Evolutionary conservation across 2,797 vertebrate genomes (phyloP).

Genomic region (Xiphophorus birchmanni): DNA sequence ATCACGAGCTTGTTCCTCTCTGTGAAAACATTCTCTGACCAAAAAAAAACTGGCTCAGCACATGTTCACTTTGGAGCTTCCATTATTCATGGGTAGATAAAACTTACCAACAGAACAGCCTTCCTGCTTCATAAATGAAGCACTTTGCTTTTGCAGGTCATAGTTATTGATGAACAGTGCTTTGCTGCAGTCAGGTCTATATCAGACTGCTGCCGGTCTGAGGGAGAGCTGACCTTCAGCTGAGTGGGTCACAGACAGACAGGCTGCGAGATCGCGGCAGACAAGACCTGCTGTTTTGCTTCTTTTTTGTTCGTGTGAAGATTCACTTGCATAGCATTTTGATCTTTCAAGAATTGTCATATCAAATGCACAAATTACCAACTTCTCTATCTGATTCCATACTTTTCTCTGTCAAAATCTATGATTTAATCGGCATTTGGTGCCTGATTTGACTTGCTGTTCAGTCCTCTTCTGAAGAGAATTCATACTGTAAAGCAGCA

Average conservation of each 20-base stretch:
- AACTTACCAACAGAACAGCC: not conserved
- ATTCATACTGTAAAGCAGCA: not conserved
- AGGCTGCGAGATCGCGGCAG: not conserved
- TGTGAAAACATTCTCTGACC: not conserved
- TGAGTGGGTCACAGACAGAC: constrained; percentile 1
- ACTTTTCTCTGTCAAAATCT: not conserved
- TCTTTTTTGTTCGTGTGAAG: not conserved
- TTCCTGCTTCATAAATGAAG: not conserved
- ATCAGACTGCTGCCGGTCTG: not conserved
- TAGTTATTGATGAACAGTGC: not conserved
- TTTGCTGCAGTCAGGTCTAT: not conserved
- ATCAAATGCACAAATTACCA: not conserved
- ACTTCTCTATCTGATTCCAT: not conserved
- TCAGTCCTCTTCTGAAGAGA: not conserved
- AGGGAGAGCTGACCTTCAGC: not conserved
- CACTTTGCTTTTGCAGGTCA: not conserved
- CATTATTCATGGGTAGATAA: not conserved
- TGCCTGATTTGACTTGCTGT: not conserved
- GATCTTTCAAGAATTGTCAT: not conserved
- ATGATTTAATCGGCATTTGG: not conserved
- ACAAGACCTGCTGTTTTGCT: not conserved
- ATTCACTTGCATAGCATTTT: not conserved
- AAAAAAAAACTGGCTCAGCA: not conserved
- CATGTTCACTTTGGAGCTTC: not conserved
- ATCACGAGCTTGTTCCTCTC: not conserved